Base-by-base conservation (phyloP, 2,888 invertebrate species). In the Ellobium chinense region DNA sequence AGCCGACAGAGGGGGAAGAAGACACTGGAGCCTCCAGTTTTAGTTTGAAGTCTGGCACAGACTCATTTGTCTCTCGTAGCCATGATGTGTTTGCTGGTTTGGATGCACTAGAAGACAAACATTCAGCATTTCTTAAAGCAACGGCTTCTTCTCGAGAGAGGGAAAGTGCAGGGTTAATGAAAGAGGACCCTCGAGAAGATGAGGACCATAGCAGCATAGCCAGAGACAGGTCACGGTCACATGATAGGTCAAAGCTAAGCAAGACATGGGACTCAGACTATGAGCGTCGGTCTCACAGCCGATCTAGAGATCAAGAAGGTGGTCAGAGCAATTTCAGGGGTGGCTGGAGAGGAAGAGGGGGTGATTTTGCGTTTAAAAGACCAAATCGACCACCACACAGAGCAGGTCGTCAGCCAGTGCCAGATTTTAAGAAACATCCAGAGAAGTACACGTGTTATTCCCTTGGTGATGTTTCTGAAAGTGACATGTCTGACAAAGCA, bases 371-470 rank as follows among this genome's bases (percentile, higher is more conserved):
- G 21, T 81, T 81, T 24, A 58, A 54, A 54, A 63, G 65, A 21
- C 77, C 81, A 39, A 18, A 31, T 29, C 70, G 39, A 31, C 70
- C 70, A 21, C 56, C 63, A 14, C 80, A 65, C 34, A 72, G 81
- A 74, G 72, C 60, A 70, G 65, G 62, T 46, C 78, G 84, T 31
- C 75, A 83, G 5, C 65, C 77, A 46, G 78, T 77, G 14, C 90
- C 89, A 31, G 89, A 94, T 84, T 95, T 95, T 89, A 94, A 95
- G 88, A 95, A 95, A 84, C 95, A 97, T 93, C 97, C 97, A 21
- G 95, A 96, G 82, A 96, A 96, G 90, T 97, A 96, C 96, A 95
- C 95, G 18, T 96, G 95, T 89, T 97, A 97, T 89, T 95, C 95
- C 24, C 92, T 97, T 27, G 95, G 95, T 36, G 96, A 97, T 94